phyloP scores from a whole-genome alignment of 2,888 invertebrate species.

The Microchrysa polita region DNA sequence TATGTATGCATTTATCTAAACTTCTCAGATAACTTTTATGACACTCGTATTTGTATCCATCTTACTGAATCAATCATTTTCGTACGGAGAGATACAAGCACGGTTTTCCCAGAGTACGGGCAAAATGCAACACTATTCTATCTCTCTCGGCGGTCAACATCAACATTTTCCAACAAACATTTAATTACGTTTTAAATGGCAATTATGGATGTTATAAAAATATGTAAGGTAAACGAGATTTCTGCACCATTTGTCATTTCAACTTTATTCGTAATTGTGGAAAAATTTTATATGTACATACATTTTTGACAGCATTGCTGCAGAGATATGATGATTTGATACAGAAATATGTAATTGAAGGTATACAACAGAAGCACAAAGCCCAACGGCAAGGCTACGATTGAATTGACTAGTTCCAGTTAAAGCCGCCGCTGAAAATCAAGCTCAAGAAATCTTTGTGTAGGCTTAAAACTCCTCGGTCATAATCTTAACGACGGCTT shows the following conservation, averaged over 20 bases:
- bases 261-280: conserved; percentile 19
- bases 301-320: background rate
- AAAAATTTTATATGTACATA: conserved; percentile 4
- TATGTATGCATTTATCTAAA: too few relatives aligned
- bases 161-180: conserved; percentile 27
- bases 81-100: too few relatives aligned
- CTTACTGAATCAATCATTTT: too few relatives aligned
- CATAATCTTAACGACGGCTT: too few relatives aligned
- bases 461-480: too few relatives aligned
- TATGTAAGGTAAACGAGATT: conserved; percentile 48
- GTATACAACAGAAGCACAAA: background rate
- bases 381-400: background rate
- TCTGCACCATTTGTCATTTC: conserved; percentile 45
- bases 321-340: background rate
- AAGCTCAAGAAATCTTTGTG: background rate
- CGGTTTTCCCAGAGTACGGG: too few relatives aligned
- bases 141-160: conserved; percentile 27
- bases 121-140: background rate
- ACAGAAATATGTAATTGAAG: too few relatives aligned
- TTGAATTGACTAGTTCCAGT: background rate
- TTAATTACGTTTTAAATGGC: conserved; percentile 42
- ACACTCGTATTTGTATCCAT: background rate
- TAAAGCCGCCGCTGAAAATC: too few relatives aligned
- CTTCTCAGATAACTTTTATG: background rate
- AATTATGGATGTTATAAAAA: conserved; percentile 38